These are phyloP conservation scores for Pelagia noctiluca DNA, from an alignment of 30 jellyfish, hydroid and myxozoan species.

Conservation along the genomic window DNA sequence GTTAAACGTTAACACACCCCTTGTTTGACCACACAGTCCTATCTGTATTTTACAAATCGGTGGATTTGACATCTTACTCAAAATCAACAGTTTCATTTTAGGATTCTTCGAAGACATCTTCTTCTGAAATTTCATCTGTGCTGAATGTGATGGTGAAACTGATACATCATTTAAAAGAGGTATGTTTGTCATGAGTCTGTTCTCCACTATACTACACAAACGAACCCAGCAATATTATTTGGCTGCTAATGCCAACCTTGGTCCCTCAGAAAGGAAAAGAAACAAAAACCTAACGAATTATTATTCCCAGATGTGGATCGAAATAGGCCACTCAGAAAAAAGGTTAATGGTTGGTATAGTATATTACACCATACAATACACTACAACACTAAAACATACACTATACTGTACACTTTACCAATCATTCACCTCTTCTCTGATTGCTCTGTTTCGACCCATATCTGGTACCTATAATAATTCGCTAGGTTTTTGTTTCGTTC, in stretches of 20 bases:
- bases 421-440: too few relatives aligned
- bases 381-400: too few relatives aligned
- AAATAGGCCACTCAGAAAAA: background rate
- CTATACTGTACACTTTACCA: too few relatives aligned
- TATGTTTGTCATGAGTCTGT: background rate
- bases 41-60: background rate
- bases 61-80: background rate
- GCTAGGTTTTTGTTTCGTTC: too few relatives aligned
- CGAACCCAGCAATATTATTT: background rate
- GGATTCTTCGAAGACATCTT: background rate
- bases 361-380: too few relatives aligned
- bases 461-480: too few relatives aligned
- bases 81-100: background rate
- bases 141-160: background rate
- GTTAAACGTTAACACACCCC: too few relatives aligned
- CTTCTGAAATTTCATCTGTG: background rate
- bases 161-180: constrained; percentile 1
- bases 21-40: too few relatives aligned
- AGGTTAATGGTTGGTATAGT: too few relatives aligned
- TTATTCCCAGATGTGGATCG: background rate
- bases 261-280: background rate
- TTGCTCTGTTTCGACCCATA: too few relatives aligned
- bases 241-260: background rate
- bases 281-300: background rate
- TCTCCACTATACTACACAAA: too few relatives aligned